phyloP scores from a whole-genome alignment of 53 echinoderm and acorn worm species.

The Mesocentrotus franciscanus region DNA sequence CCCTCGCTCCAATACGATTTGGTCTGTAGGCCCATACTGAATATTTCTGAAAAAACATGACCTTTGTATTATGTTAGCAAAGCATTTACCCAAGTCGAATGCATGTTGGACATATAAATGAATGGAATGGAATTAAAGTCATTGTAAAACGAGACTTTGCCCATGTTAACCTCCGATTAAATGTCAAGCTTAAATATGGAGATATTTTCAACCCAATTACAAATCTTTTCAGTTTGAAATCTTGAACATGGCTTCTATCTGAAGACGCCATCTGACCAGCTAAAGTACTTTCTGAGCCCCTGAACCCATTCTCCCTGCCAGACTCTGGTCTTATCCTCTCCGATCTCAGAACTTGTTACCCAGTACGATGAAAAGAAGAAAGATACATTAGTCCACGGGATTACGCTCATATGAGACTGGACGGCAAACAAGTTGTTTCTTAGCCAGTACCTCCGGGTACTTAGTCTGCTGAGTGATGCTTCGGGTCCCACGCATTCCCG shows the following conservation, averaged over 20 bases:
- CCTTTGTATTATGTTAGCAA: too few species aligned
- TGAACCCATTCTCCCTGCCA: neutral
- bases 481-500: slow-evolving; percentile 20
- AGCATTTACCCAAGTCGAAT: too few species aligned
- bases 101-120: too few species aligned
- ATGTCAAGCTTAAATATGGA: neutral
- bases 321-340: neutral
- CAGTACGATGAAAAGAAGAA: neutral
- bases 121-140: too few species aligned
- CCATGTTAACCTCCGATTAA: neutral
- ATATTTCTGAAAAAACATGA: too few species aligned
- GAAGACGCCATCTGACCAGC: slow-evolving; percentile 4
- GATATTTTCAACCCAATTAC: neutral
- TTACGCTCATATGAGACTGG: neutral
- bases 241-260: neutral
- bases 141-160: too few species aligned
- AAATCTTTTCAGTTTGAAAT: neutral
- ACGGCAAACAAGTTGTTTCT: slow-evolving; percentile 66
- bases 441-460: slow-evolving; percentile 44
- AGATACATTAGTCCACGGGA: neutral
- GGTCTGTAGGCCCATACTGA: too few species aligned
- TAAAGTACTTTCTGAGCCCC: slow-evolving; percentile 17
- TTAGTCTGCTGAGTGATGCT: slow-evolving; percentile 59
- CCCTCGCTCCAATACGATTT: too few species aligned
- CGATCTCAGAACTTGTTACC: slow-evolving; percentile 8